Evolutionary conservation across 1,140 invertebrate genomes (phyloP).

Genomic region (Arctopsyche grandis): DNA sequence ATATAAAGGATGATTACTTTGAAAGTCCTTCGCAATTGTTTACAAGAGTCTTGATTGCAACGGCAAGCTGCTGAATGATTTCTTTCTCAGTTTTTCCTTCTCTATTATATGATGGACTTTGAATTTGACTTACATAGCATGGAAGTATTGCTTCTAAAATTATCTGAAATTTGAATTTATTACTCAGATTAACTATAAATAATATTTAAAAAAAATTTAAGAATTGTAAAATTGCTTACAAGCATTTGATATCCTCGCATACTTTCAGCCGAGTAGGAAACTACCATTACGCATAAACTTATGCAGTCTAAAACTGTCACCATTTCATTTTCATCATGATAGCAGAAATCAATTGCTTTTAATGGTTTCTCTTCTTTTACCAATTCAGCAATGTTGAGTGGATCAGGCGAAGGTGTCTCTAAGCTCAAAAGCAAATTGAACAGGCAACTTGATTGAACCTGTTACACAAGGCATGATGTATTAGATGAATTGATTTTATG

Average conservation of each 20-base stretch:
- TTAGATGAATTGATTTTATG: conserved; percentile 37
- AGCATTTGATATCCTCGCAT: conserved; percentile 97
- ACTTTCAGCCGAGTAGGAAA: conserved; percentile 96
- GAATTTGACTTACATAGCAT: conserved; percentile 93
- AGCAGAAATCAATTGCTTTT: conserved; percentile 97
- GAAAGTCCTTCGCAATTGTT: conserved; percentile 96
- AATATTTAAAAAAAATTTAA: neutral
- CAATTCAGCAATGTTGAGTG: conserved; percentile 93
- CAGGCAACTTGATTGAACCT: conserved; percentile 89
- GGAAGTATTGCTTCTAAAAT: conserved; percentile 97
- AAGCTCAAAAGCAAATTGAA: conserved; percentile 93
- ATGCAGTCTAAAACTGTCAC: conserved; percentile 94
- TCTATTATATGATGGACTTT: conserved; percentile 85
- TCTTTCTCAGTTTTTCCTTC: conserved; percentile 93
- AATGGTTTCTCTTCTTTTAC: conserved; percentile 96
- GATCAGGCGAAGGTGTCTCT: conserved; percentile 93
- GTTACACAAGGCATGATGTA: conserved; percentile 52
- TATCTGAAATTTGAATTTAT: conserved; percentile 70
- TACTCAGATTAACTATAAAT: neutral
- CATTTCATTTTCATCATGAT: conserved; percentile 95
- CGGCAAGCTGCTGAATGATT: conserved; percentile 92
- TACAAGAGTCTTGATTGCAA: conserved; percentile 95
- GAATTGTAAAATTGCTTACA: conserved; percentile 65
- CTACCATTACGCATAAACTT: conserved; percentile 95
- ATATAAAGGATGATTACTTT: conserved; percentile 72